Evolutionary conservation across 2,888 invertebrate genomes (phyloP), one percentile per base, ranked within the genome.

Genomic region (Apodemia hepburni): DNA sequence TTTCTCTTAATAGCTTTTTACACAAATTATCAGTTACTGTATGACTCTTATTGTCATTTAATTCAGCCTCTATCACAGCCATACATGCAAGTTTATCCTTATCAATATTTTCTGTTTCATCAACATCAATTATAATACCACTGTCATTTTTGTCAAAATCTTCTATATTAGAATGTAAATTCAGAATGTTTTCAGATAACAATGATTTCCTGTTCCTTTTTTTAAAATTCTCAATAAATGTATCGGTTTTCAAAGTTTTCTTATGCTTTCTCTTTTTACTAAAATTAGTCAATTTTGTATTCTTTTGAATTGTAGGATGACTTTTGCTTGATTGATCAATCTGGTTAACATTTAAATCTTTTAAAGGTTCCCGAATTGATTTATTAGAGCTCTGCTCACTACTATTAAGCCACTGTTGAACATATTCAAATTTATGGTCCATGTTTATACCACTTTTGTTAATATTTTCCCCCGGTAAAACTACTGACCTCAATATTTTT

Each of bases 41-140:
- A 2, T 33, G 35, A 59, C 35, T 18, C 29, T 59, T 45, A 35
- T 38, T 9, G 15, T 51, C 54, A 9, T 74, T 72, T 61, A 79
- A 69, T 61, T 81, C 77, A 68, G 82, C 82, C 68, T 79, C 73
- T 58, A 76, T 65, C 15, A 89, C 81, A 66, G 84, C 84, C 47
- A 80, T 66, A 71, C 77, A 82, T 63, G 89, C 87, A 49, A 77
- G 69, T 70, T 68, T 75, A 73, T 91, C 90, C 74, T 88, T 90
- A 73, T 89, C 86, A 62, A 79, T 45, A 57, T 63, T 62, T 42
- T 42, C 42, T 70, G 69, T 76, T 69, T 79, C 79, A 58, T 83
- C 82, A 75, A 83, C 78, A 73, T 85, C 81, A 65, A 82, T 72
- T 64, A 76, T 77, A 66, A 82, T 82, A 9, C 80, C 84, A 80